Evolutionary conservation across 2,797 vertebrate species (phyloP).

Genomic region (Sarcophilus harrisii): DNA sequence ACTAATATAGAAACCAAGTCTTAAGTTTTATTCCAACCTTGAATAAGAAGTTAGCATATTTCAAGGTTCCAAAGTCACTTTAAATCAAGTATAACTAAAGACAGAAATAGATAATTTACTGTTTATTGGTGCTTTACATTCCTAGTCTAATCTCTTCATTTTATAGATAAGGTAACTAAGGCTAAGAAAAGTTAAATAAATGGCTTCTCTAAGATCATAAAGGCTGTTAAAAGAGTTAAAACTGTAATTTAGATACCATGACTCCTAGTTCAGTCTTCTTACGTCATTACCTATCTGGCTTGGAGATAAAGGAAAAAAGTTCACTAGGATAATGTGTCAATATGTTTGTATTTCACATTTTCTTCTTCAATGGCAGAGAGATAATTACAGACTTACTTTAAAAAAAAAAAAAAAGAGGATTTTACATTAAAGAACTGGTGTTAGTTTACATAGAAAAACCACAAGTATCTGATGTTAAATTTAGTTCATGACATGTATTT

Average conservation of each 20-base stretch:
- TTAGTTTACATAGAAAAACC: not conserved
- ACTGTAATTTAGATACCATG: not conserved
- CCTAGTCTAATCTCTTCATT: not conserved
- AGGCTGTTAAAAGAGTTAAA: not conserved
- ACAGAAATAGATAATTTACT: constrained; percentile 21
- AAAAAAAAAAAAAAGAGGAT: not conserved
- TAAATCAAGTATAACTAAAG: constrained; percentile 39
- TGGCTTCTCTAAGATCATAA: not conserved
- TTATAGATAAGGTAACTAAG: not conserved
- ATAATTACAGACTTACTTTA: not conserved
- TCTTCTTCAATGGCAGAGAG: not conserved
- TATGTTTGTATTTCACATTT: not conserved
- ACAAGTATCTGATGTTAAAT: not conserved
- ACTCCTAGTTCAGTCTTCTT: not conserved
- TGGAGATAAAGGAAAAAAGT: not conserved
- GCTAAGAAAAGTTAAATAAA: not conserved
- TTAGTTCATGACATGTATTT: not conserved
- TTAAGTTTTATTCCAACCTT: not conserved
- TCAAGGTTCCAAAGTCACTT: constrained; percentile 3
- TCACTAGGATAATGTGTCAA: not conserved
- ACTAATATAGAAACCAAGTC: not conserved
- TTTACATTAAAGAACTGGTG: not conserved
- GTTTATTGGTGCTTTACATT: not conserved
- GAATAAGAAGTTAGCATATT: constrained; percentile 11
- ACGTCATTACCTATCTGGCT: not conserved